Evolutionary conservation across 2,888 invertebrate genomes (phyloP).

Genomic region (Eustalomyia histrio): DNA sequence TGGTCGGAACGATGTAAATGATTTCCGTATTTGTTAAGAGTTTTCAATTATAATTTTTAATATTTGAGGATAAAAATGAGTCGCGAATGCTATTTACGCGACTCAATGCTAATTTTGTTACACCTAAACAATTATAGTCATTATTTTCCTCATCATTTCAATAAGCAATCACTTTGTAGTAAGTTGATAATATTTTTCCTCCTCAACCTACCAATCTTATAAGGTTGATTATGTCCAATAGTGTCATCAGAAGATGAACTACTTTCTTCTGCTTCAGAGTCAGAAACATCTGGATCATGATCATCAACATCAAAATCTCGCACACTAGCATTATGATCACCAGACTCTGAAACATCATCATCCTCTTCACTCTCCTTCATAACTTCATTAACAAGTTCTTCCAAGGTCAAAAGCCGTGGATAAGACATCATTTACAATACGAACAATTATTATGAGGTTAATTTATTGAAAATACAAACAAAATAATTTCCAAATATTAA

Average conservation of each 20-base stretch:
- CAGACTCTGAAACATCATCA: constrained; percentile 4
- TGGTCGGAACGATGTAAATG: constrained; percentile 10
- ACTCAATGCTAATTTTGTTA: constrained; percentile 6
- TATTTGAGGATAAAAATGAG: constrained; percentile 23
- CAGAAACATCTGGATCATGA: constrained; percentile 5
- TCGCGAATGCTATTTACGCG: neutral
- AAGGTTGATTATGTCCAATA: too few species aligned
- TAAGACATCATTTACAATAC: too few species aligned
- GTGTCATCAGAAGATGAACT: too few species aligned
- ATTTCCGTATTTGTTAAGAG: constrained; percentile 26
- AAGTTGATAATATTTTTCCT: constrained; percentile 25
- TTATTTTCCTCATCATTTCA: neutral
- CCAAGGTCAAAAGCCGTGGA: constrained; percentile 12
- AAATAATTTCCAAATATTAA: too few species aligned
- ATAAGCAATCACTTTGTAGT: neutral
- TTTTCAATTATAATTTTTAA: constrained; percentile 21
- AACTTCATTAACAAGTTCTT: constrained; percentile 22
- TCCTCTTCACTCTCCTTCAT: neutral
- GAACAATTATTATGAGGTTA: too few species aligned
- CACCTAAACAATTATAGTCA: constrained; percentile 1
- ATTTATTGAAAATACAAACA: too few species aligned
- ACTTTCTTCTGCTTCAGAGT: too few species aligned
- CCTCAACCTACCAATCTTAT: constrained; percentile 8
- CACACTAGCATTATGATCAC: neutral
- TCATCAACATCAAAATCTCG: constrained; percentile 3